These are phyloP conservation scores for Lonchura striata DNA, from an alignment of 2,113 vertebrate genomes.

Conservation along the genomic window DNA sequence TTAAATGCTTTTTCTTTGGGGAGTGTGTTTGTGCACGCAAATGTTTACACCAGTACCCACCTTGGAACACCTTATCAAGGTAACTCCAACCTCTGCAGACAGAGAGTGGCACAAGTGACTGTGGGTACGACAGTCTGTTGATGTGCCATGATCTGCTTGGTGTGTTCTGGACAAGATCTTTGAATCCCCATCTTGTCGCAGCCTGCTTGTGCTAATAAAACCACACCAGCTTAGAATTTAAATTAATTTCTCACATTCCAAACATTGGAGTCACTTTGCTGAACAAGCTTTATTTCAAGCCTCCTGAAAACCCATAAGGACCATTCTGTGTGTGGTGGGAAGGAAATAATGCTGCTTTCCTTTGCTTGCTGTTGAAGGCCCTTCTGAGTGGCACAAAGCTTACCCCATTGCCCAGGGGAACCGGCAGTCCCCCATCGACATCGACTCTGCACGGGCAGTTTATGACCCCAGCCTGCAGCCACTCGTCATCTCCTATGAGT, in stretches of 20 bases:
- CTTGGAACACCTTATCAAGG: not conserved
- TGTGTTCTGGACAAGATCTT: not conserved
- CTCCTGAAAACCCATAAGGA: not conserved
- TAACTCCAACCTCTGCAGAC: not conserved
- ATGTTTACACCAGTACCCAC: not conserved
- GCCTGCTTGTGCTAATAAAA: not conserved
- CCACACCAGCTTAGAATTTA: not conserved
- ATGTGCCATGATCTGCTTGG: not conserved
- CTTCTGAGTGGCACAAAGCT: conserved; percentile 85
- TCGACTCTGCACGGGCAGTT: conserved; percentile 79
- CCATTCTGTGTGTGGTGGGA: not conserved
- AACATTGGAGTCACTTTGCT: not conserved
- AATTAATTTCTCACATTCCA: not conserved
- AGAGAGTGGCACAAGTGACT: not conserved
- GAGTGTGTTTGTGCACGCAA: not conserved
- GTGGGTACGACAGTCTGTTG: not conserved
- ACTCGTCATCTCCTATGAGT: conserved; percentile 82
- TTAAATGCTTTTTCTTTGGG: not conserved
- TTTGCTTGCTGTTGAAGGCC: conserved; percentile 74
- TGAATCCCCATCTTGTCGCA: not conserved
- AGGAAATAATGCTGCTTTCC: not conserved
- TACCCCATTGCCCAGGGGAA: conserved; percentile 87
- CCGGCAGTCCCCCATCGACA: conserved; percentile 93
- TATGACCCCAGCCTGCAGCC: conserved; percentile 82
- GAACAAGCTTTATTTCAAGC: not conserved